These are phyloP conservation scores for Anodontia alba DNA, from an alignment of 2,888 invertebrate genomes.

Conservation along the genomic window DNA sequence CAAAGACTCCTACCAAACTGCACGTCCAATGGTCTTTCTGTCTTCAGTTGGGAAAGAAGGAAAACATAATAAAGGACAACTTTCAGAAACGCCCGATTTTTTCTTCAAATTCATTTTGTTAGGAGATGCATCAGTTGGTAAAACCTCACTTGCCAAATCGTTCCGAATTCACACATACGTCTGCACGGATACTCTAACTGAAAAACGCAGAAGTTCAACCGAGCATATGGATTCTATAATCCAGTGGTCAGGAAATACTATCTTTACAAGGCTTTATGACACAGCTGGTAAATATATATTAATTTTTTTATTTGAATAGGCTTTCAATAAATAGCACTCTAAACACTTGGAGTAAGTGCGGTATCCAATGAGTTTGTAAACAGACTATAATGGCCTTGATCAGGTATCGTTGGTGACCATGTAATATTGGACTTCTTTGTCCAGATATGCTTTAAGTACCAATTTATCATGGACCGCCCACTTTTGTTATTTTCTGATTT, in stretches of 20 bases:
- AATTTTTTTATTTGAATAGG: too few species aligned
- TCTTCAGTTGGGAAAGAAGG: background rate
- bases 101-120: conserved; percentile 33
- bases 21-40: background rate
- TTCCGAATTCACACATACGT: background rate
- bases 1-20: background rate
- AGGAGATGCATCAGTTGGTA: conserved; percentile 49
- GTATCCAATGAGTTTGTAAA: too few species aligned
- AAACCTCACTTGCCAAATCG: conserved; percentile 23
- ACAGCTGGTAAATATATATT: conserved; percentile 55
- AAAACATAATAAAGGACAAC: background rate
- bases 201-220: background rate
- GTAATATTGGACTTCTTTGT: too few species aligned
- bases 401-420: too few species aligned
- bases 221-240: conserved; percentile 10
- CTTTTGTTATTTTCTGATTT: too few species aligned
- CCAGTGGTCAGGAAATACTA: conserved; percentile 16
- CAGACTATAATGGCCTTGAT: too few species aligned
- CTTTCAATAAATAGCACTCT: too few species aligned
- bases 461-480: too few species aligned
- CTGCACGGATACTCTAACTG: background rate
- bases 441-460: too few species aligned
- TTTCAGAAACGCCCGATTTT: background rate
- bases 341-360: too few species aligned
- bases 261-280: conserved; percentile 47